Evolutionary conservation across 2,888 invertebrate genomes (phyloP), one percentile per base, ranked within the genome.

Genomic region (Tanaodytes sp.): DNA sequence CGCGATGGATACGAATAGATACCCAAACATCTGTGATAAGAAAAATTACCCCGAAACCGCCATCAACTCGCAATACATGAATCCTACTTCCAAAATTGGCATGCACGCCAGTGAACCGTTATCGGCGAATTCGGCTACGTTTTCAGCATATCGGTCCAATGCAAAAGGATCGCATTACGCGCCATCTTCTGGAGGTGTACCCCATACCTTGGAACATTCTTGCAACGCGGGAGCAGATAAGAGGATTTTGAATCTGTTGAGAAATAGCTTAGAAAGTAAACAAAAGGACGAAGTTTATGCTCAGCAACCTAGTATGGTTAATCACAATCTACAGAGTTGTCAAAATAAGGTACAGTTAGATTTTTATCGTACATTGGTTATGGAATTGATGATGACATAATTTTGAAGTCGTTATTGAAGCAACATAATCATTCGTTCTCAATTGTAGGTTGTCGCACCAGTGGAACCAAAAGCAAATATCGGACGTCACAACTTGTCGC

Each of bases 191-290:
- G 69, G 20, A 15, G 58, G 39, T 45, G 55, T 20, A 57, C 74
- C 49, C n/a, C 58, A 16, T 1, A 6, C 57, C 16, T 73, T 52
- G 45, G 80, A 75, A 52, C 81, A 73, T 27, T 76, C 77, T 3
- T 78, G 76, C 57, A 82, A 81, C 58, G 80, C 83, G 19, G 90
- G 90, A 30, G 90, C 90, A n/a, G 90, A 92, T 79, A 91, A 91
- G 80, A 87, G 89, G 70, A 91, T 92, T n/a, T 85, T 92, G 67
- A 91, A 90, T 78, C 88, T 92, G 77, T 84, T 93, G 52, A 87
- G 92, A 77, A 91, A 90, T 75, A 92, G 91, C 82, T 86, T 93
- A 76, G 92, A 92, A 85, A 90, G 89, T 46, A 91, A 89, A 55
- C 82, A 83, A 49, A 77, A 82, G 30, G 83, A 83, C 43, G 83